A percentile compares a stretch with the other conserved stretches of the same genome.
These are phyloP conservation scores for Halocynthia roretzi DNA, from an alignment of 23 tunicate species.

Conservation along the genomic window DNA sequence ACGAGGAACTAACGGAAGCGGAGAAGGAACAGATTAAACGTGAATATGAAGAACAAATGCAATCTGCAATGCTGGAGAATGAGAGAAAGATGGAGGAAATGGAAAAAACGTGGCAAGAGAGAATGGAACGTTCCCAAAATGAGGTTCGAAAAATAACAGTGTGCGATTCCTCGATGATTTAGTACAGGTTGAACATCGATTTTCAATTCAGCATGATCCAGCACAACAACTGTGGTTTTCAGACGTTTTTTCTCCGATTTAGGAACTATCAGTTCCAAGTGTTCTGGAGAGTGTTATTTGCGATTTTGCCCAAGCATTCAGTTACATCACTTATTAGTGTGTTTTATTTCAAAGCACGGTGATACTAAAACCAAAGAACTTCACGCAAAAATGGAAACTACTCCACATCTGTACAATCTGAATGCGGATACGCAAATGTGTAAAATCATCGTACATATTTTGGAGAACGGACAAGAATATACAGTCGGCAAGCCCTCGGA, in stretches of 20 bases:
- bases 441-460: conserved; percentile 1
- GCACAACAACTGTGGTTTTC: too few species aligned
- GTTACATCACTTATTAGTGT: too few species aligned
- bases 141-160: background rate
- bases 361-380: background rate
- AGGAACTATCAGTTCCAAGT: too few species aligned
- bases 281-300: too few species aligned
- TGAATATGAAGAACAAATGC: conserved; percentile 23
- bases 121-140: conserved; percentile 28
- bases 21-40: conserved; percentile 24
- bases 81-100: conserved; percentile 70
- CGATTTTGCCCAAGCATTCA: too few species aligned
- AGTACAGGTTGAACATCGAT: too few species aligned
- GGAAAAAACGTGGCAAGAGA: conserved; percentile 66
- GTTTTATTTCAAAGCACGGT: background rate
- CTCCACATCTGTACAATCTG: conserved; percentile 15
- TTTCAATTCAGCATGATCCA: too few species aligned
- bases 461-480: conserved; percentile 28
- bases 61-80: conserved; percentile 27
- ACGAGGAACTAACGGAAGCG: conserved; percentile 16
- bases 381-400: conserved; percentile 4
- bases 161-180: too few species aligned
- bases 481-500: conserved; percentile 11
- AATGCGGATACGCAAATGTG: conserved; percentile 29
- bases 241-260: too few species aligned